Base-by-base conservation (phyloP, 1,140 invertebrate species). In the Pseudachorutes palmiensis region DNA sequence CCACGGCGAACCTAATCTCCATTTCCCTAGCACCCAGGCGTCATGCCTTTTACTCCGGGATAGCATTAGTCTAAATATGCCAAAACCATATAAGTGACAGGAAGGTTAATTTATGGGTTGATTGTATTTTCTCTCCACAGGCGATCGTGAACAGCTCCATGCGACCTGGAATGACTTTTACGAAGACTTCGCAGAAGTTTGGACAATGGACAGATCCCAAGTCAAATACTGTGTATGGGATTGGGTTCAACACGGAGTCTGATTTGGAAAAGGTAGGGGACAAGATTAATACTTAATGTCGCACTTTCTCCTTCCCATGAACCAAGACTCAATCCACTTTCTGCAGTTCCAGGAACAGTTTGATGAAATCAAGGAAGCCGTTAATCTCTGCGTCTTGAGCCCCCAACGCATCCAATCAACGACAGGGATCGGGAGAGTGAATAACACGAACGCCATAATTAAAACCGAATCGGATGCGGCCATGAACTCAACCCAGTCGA, bases 151-250 rank as follows among this genome's bases (percentile, higher is more conserved):
- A 98, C 82, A 96, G 93, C 76, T 97, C 93, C 51, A 93, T 98
- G 74, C 96, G 92, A 55, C 90, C 92, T 45, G 94, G 91, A 74
- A 98, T 98, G 95, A 95, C 91, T 36, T 98, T 98, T 78, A 98
- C 95, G 49, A 97, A 98, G 80, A 98, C 95, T 16, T 98, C 94
- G 32, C 94, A 98, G 78, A 98, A 98, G 81, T 98, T 98, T 83
- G 94, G 94, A 2, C 95, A 98, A 79, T 98, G 95, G 95, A 95
- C 93, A 64, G 95, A 98, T 82, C 88, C 94, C 33, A 81, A 94
- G 67, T 93, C 94, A 14, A 97, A 97, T 80, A 97, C 93, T 2
- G 94, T 98, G 19, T 98, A 98, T 80, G 95, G 95, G 1, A 83
- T 98, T 57, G 95, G 95, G n/a, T 98, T 98, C 81, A 87, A 90